Conservation (phyloP, 37 sponge, comb jelly and placozoan species). For the Eunapius fragilis region DNA sequence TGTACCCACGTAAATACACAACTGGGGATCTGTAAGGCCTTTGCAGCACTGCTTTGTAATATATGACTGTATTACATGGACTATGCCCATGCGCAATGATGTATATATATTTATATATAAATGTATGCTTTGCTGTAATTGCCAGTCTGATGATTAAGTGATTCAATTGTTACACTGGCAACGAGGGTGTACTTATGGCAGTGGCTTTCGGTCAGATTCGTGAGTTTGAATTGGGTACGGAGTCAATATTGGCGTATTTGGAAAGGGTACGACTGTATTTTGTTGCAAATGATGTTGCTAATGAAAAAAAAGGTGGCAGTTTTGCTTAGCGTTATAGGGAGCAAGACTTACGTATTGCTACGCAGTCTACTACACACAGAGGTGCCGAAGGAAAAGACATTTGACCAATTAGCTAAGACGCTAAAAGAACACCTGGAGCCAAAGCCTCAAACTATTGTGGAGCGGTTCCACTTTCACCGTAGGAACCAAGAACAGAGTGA, state of each 20-base stretch:
- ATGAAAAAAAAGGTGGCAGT: slow-evolving; percentile 33
- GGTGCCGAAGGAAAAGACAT: slow-evolving; percentile 18
- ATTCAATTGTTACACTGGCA: slow-evolving; percentile 13
- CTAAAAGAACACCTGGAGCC: slow-evolving; percentile 33
- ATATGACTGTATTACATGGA: too few relatives aligned
- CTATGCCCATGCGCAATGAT: too few relatives aligned
- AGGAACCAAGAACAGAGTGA: slow-evolving; percentile 25
- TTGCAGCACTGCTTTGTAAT: too few relatives aligned
- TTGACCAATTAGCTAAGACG: not conserved
- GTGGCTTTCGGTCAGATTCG: slow-evolving; percentile 6
- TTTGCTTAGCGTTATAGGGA: slow-evolving; percentile 15
- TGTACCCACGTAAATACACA: too few relatives aligned
- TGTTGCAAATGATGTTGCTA: slow-evolving; percentile 26
- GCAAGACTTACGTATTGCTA: slow-evolving; percentile 31
- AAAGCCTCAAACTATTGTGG: slow-evolving; percentile 21
- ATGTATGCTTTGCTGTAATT: too few relatives aligned
- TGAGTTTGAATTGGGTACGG: slow-evolving; percentile 22
- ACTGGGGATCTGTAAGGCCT: too few relatives aligned
- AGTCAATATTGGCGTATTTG: slow-evolving; percentile 17
- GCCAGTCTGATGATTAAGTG: too few relatives aligned
- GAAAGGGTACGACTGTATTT: slow-evolving; percentile 32
- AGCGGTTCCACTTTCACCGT: slow-evolving; percentile 14
- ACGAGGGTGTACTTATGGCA: slow-evolving; percentile 16
- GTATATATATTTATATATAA: too few relatives aligned
- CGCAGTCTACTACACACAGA: slow-evolving; percentile 23